Conservation (phyloP, 2,888 invertebrate species). For the Perithous albicinctus region DNA sequence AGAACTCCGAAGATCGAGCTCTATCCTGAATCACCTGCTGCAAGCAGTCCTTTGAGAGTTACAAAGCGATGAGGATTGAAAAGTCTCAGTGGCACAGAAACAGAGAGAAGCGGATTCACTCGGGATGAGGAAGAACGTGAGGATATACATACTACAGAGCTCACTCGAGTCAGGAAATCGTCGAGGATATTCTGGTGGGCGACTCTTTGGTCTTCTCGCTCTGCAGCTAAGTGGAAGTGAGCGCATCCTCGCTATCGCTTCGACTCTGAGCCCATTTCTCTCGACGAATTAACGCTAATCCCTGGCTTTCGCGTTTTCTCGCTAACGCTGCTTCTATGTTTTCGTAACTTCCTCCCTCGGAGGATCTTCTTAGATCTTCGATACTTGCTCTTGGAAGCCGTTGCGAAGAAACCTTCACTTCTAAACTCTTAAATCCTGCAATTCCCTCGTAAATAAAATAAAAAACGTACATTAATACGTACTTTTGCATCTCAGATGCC, state of each 20-base stretch:
- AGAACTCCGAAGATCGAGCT: constrained; percentile 7
- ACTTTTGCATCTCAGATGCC: neutral
- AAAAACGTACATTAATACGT: neutral
- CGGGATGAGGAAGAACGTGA: constrained; percentile 7
- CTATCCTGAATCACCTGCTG: constrained; percentile 4
- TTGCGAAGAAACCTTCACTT: neutral
- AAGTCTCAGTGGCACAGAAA: constrained; percentile 29
- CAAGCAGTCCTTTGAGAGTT: constrained; percentile 30
- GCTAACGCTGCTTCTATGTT: constrained; percentile 17
- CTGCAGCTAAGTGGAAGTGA: constrained; percentile 33
- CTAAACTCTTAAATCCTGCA: neutral
- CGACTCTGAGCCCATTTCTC: constrained; percentile 65
- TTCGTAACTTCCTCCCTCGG: neutral
- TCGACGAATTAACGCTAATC: constrained; percentile 77
- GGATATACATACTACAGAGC: constrained; percentile 24
- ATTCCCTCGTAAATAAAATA: neutral
- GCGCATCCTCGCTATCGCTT: constrained; percentile 61
- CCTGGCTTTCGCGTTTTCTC: constrained; percentile 60
- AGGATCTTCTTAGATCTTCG: constrained; percentile 18
- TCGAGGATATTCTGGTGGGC: constrained; percentile 37
- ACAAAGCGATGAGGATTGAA: constrained; percentile 44
- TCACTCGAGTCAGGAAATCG: constrained; percentile 41
- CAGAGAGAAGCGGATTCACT: constrained; percentile 44
- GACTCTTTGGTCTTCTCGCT: constrained; percentile 46
- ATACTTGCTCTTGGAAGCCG: neutral